Base-by-base conservation (phyloP, 2,888 invertebrate genomes). In the Drosophila leonis region DNA sequence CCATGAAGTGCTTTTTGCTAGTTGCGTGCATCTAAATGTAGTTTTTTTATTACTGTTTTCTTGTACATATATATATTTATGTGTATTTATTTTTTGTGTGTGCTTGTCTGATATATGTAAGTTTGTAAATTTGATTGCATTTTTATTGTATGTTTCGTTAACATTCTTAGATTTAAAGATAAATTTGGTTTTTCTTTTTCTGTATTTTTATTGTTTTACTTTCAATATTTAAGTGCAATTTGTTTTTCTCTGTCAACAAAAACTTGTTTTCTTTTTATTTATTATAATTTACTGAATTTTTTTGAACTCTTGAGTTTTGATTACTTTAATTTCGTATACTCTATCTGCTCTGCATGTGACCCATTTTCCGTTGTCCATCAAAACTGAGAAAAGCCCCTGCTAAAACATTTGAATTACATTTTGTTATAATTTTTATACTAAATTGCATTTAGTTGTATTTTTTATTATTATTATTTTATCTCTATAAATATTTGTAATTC, bases 91-190 rank as follows among this genome's bases (percentile, higher is more conserved):
- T 29, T 44, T 5, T 4, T 15, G 35, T 48, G 66, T 42, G 65
- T 68, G 29, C 65, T 27, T 13, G 60, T 65, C 60, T 71, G 75
- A 75, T 72, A 72, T 66, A 66, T 78, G 46, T 75, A 61, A 57
- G 59, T 67, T 68, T 82, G 75, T 84, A 83, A 88, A 81, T 69
- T 83, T 84, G 88, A 84, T 84, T 84, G 88, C 73, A 80, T 82
- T 81, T 72, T 80, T 84, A 82, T 87, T 87, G 82, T 83, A 78
- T 71, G 64, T 63, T 64, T 69, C 60, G 67, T 78, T 73, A 52
- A 66, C 37, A 18, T 56, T 69, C 60, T 64, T 65, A 63, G 41
- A 41, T 7, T 35, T 57, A 39, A 64, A n/a, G 49, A 5, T 37
- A 52, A 35, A 33, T 44, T 35, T 65, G 65, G n/a, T 56, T 55